These are phyloP conservation scores for Stomatorhinus ivindoensis DNA, from an alignment of 2,113 vertebrate genomes.

Conservation along the genomic window DNA sequence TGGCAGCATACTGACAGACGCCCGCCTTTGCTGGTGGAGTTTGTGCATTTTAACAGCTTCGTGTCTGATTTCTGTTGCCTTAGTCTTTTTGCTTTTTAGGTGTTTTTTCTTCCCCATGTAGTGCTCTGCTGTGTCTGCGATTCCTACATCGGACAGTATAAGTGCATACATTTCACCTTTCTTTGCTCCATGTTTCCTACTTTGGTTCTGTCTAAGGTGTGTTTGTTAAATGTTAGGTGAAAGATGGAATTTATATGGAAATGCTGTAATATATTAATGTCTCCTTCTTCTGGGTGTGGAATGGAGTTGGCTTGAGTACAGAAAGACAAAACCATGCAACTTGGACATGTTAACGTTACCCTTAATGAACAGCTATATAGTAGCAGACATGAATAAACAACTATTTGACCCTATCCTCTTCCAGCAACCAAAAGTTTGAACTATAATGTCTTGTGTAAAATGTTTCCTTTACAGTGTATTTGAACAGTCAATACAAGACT, in stretches of 20 bases:
- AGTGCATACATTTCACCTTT: not conserved
- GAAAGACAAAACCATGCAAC: not conserved
- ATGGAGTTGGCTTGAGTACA: not conserved
- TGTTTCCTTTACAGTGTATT: not conserved
- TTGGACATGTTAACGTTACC: not conserved
- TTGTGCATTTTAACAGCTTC: slow-evolving; percentile 12
- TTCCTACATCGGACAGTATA: not conserved
- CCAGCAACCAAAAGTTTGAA: not conserved
- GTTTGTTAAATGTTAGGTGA: slow-evolving; percentile 1
- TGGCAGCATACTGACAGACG: slow-evolving; percentile 1
- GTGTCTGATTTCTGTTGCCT: slow-evolving; percentile 1
- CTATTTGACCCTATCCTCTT: not conserved
- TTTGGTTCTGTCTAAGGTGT: slow-evolving; percentile 16
- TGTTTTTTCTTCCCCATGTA: slow-evolving; percentile 30
- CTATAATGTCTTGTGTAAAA: not conserved
- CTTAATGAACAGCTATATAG: not conserved
- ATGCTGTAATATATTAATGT: slow-evolving; percentile 10
- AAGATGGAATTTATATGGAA: not conserved
- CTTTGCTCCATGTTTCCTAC: slow-evolving; percentile 34
- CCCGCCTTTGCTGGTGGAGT: not conserved
- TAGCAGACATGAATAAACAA: not conserved
- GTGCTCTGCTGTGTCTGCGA: slow-evolving; percentile 22
- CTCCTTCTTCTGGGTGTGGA: not conserved
- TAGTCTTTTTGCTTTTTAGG: not conserved
- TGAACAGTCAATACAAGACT: not conserved